Conservation (phyloP, 1,140 invertebrate species). For the Bombus superbus region DNA sequence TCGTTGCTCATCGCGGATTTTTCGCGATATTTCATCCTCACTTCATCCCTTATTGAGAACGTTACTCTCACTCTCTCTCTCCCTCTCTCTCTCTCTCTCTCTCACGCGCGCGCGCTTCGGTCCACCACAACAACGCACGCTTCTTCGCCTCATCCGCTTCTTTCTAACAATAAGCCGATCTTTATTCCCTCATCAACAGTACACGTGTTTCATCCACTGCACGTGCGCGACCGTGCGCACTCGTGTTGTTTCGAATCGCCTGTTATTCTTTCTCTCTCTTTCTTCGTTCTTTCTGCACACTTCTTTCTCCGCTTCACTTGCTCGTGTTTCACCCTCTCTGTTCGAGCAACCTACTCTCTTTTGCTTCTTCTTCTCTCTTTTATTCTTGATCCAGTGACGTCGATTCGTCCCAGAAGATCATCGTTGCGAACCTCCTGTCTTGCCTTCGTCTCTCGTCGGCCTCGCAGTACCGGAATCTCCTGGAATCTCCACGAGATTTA, state of each 20-base stretch:
- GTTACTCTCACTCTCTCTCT: constrained; percentile 64
- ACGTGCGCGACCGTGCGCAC: not conserved
- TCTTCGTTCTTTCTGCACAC: not conserved
- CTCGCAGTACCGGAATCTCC: constrained; percentile 4
- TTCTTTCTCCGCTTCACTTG: not conserved
- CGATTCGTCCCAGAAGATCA: constrained; percentile 12
- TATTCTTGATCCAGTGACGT: constrained; percentile 48
- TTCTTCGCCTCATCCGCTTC: constrained; percentile 49
- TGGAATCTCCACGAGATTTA: constrained; percentile 53
- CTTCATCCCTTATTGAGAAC: constrained; percentile 28
- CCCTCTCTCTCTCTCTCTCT: constrained; percentile 60
- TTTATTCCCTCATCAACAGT: constrained; percentile 17
- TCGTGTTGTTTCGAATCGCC: not conserved
- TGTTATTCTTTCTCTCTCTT: not conserved
- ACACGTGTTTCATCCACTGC: constrained; percentile 26
- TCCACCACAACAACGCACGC: constrained; percentile 30
- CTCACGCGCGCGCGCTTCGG: constrained; percentile 27
- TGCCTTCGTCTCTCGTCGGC: not conserved
- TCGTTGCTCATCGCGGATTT: not conserved
- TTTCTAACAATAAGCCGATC: constrained; percentile 17
- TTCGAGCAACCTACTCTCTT: not conserved
- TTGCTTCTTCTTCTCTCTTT: constrained; percentile 10
- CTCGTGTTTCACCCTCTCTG: not conserved
- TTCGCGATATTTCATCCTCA: constrained; percentile 32
- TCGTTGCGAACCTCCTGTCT: not conserved